Base-by-base conservation (phyloP, 2,888 invertebrate species). In the Graphium colonna region DNA sequence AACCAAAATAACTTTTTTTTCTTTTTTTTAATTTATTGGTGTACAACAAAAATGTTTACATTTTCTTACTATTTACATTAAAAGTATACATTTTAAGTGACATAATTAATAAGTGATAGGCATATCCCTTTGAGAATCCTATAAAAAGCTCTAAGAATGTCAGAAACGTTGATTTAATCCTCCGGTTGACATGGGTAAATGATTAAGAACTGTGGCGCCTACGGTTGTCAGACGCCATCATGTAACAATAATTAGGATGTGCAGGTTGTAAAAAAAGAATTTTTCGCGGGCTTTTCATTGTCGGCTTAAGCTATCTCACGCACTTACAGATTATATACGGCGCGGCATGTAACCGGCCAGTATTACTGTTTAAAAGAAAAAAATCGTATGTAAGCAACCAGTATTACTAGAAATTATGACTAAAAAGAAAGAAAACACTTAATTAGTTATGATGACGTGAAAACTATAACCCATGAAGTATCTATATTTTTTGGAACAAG, bases 131-230 rank as follows among this genome's bases (percentile, higher is more conserved):
- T 52, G 28, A 13, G 26, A 28, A 40, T 16, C 18, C 41, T 17
- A 28, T 26, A 52, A 50, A 42, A 36, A 15, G 21, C 0, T 39
- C 12, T 26, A 13, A 28, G n/a, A 43, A 43, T 48, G 38, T 43
- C 43, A 31, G 43, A 39, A 48, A 48, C 17, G 43, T 38, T 48
- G 26, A 48, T 31, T 38, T 52, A 53, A 53, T 48, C 48, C 28
- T 43, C 46, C 36, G 28, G 21, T 38, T 48, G 38, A 43, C 31
- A 48, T 53, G 43, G 48, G 48, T 48, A 38, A 53, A 43, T 38
- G 26, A 52, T 43, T 48, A 28, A 46, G 41, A 48, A 43, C 43
- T 52, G 18, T 15, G 33, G 46, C 41, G 38, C 28, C 33, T 26
- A 16, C 17, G 33, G 8, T 49, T 42, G 28, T 39, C 33, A 41